Percentiles rank a stretch among this genome's conserved stretches.
phyloP scores from a whole-genome alignment of 2,113 vertebrate genomes.

The Scartelaos histophorus region DNA sequence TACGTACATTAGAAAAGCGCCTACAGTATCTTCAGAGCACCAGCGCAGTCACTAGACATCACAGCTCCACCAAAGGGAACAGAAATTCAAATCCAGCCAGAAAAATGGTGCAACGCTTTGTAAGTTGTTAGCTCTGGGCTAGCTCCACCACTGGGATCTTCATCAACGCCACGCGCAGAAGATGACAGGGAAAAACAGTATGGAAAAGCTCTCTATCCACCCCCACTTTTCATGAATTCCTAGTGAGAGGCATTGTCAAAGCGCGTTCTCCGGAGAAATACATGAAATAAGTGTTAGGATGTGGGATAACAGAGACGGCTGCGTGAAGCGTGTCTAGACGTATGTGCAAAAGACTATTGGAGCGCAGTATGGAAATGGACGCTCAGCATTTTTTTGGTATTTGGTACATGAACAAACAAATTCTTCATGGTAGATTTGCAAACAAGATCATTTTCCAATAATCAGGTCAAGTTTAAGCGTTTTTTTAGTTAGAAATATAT shows the following conservation, averaged over 20 bases:
- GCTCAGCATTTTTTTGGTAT: neutral
- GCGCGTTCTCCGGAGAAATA: neutral
- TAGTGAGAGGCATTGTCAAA: constrained; percentile 20
- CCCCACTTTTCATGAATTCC: constrained; percentile 15
- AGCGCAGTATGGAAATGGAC: neutral
- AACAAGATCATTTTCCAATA: too few species aligned
- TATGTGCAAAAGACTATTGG: neutral
- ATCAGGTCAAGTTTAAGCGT: too few species aligned
- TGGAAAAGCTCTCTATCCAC: constrained; percentile 7
- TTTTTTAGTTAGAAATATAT: too few species aligned
- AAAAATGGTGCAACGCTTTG: constrained; percentile 56
- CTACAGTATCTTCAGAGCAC: neutral
- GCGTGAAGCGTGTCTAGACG: neutral
- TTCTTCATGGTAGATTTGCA: too few species aligned
- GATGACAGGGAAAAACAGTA: constrained; percentile 2
- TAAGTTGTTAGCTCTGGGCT: constrained; percentile 35
- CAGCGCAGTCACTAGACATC: neutral
- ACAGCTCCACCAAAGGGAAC: neutral
- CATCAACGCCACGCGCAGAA: constrained; percentile 5
- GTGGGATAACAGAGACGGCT: neutral
- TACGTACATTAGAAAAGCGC: neutral
- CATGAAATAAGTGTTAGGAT: neutral
- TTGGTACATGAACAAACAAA: too few species aligned
- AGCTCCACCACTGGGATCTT: constrained; percentile 23
- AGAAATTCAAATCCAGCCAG: constrained; percentile 11